These are phyloP conservation scores for Odontocolon sp. DNA, from an alignment of 2,888 invertebrate genomes.

Conservation along the genomic window DNA sequence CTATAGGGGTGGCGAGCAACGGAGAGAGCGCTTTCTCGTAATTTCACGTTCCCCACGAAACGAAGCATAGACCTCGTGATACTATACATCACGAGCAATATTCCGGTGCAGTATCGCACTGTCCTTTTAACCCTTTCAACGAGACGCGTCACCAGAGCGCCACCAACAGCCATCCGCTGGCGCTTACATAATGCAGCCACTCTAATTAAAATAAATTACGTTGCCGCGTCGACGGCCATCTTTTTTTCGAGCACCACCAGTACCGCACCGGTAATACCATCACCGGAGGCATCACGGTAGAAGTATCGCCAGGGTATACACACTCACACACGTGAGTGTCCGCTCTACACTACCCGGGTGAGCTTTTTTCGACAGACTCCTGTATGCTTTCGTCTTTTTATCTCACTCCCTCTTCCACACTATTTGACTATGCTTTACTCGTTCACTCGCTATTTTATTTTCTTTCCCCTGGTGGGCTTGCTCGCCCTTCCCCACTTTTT, in stretches of 20 bases:
- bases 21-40: slow-evolving; percentile 16
- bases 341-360: slow-evolving; percentile 17
- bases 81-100: not conserved
- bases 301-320: slow-evolving; percentile 27
- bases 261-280: slow-evolving; percentile 6
- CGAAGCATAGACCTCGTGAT: not conserved
- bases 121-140: slow-evolving; percentile 76
- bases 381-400: slow-evolving; percentile 64
- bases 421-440: slow-evolving; percentile 17
- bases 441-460: slow-evolving; percentile 56
- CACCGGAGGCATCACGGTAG: slow-evolving; percentile 36
- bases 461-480: slow-evolving; percentile 26
- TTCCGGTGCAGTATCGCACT: slow-evolving; percentile 21
- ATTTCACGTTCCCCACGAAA: not conserved
- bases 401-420: slow-evolving; percentile 37
- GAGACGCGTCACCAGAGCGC: slow-evolving; percentile 67
- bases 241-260: slow-evolving; percentile 59
- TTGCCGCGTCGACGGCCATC: slow-evolving; percentile 69
- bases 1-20: not conserved
- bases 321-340: slow-evolving; percentile 56
- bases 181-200: slow-evolving; percentile 79
- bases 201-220: slow-evolving; percentile 81
- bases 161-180: slow-evolving; percentile 43
- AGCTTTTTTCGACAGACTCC: slow-evolving; percentile 56
- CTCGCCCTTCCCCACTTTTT: not conserved